A percentile compares a stretch with the other conserved stretches of the same genome.
Evolutionary conservation across 1,140 invertebrate species (phyloP).

Genomic region (Venturia canescens): DNA sequence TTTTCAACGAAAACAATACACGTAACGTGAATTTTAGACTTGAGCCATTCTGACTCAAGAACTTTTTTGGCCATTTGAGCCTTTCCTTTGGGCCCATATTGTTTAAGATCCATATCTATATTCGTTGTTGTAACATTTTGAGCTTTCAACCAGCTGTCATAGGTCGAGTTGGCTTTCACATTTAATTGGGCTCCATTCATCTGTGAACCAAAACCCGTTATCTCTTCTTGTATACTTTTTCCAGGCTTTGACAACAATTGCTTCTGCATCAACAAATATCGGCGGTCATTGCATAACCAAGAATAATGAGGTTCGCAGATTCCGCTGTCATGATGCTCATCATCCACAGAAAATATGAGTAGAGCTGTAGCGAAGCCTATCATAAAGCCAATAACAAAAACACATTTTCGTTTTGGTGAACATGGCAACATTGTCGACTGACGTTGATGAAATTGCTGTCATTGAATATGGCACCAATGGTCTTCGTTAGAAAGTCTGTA

Average conservation of each 20-base stretch:
- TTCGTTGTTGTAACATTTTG: conserved; percentile 53
- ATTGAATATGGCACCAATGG: background rate
- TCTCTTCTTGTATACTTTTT: background rate
- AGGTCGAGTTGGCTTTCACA: conserved; percentile 50
- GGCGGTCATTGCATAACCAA: conserved; percentile 1
- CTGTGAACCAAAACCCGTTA: background rate
- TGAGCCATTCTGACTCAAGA: conserved; percentile 69
- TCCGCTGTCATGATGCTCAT: background rate
- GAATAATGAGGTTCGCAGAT: conserved; percentile 17
- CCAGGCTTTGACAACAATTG: background rate
- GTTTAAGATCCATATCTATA: conserved; percentile 64
- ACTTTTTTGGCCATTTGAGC: conserved; percentile 38
- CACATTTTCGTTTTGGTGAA: conserved; percentile 33
- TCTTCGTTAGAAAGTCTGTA: background rate
- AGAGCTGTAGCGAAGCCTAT: conserved; percentile 6
- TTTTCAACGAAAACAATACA: conserved; percentile 72
- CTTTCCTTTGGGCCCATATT: conserved; percentile 56
- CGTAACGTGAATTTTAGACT: conserved; percentile 64
- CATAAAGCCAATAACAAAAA: conserved; percentile 24
- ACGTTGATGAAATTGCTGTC: background rate
- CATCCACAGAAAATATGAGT: conserved; percentile 1
- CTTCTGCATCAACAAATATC: background rate
- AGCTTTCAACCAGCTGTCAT: conserved; percentile 62
- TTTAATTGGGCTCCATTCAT: conserved; percentile 36
- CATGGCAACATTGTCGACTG: background rate